These are phyloP conservation scores for Fragum whitleyi DNA, from an alignment of 2,888 invertebrate genomes.

Conservation along the genomic window DNA sequence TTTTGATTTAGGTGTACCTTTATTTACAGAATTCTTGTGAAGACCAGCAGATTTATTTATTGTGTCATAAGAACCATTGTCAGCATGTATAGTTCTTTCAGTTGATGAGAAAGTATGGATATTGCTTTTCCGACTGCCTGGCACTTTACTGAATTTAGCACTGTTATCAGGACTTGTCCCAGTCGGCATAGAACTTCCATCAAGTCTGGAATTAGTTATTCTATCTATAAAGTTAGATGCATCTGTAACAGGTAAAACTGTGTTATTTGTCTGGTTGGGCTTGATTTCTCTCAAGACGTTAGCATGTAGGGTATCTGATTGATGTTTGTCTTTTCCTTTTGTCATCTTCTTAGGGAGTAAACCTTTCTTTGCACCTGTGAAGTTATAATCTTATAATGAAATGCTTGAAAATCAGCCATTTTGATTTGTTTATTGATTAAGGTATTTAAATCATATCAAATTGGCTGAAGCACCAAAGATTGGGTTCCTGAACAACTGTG, in stretches of 20 bases:
- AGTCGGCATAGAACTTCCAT: not conserved
- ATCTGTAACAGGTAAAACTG: not conserved
- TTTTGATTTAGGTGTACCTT: not conserved
- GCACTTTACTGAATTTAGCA: not conserved
- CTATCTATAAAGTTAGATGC: not conserved
- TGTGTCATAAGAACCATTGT: not conserved
- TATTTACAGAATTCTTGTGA: not conserved
- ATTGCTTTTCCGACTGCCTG: conserved; percentile 1
- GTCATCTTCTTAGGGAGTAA: too few species aligned
- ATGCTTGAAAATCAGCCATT: too few species aligned
- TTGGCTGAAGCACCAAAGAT: too few species aligned
- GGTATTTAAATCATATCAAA: too few species aligned
- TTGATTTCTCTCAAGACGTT: too few species aligned
- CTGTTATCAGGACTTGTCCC: not conserved
- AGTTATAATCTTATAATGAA: too few species aligned
- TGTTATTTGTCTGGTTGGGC: too few species aligned
- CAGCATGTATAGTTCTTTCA: not conserved
- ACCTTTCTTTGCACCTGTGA: not conserved
- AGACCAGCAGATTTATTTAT: not conserved
- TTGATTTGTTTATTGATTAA: too few species aligned
- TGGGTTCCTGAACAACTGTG: too few species aligned
- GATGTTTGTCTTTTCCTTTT: too few species aligned
- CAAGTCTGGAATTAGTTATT: not conserved
- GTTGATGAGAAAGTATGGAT: not conserved
- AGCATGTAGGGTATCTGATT: too few species aligned